Percentiles rank a stretch among this genome's conserved stretches.
Conservation (phyloP, 2,797 vertebrate genomes). For the Acestrorhynchus altus region DNA sequence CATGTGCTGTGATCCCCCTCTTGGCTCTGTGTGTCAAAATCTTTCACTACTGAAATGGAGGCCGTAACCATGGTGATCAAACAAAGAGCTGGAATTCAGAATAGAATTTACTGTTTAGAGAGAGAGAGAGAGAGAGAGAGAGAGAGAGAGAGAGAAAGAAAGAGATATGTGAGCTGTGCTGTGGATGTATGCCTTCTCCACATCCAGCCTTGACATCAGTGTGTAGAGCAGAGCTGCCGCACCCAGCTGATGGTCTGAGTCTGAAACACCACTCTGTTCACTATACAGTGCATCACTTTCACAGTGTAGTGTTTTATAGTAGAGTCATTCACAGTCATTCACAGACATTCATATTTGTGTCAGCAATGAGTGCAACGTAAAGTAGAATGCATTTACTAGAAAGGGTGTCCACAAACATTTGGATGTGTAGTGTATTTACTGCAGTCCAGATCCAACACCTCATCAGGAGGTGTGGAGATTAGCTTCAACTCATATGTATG, state of each 20-base stretch:
- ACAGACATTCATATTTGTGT: too few relatives aligned
- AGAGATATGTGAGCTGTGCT: neutral
- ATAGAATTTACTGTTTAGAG: conserved; percentile 71
- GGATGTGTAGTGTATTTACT: too few relatives aligned
- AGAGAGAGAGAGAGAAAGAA: conserved; percentile 5
- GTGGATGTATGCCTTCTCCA: neutral
- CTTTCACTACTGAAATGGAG: conserved; percentile 69
- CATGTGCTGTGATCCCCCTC: conserved; percentile 38
- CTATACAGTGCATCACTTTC: neutral
- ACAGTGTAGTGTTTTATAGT: neutral
- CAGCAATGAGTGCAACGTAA: too few relatives aligned
- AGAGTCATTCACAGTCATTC: too few relatives aligned
- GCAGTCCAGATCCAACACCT: neutral
- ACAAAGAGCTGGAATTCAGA: conserved; percentile 83
- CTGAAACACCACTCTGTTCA: neutral
- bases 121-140: conserved; percentile 14
- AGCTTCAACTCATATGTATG: neutral
- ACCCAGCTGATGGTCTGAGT: neutral
- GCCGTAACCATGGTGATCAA: conserved; percentile 91
- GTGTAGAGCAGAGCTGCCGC: conserved; percentile 11
- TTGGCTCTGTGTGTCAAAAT: conserved; percentile 46
- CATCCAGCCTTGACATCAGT: conserved; percentile 16
- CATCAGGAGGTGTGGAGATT: neutral
- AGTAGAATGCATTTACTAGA: too few relatives aligned
- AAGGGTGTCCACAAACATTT: too few relatives aligned